Evolutionary conservation across 2,797 vertebrate species (phyloP).

Genomic region (Telmatherina bonti): DNA sequence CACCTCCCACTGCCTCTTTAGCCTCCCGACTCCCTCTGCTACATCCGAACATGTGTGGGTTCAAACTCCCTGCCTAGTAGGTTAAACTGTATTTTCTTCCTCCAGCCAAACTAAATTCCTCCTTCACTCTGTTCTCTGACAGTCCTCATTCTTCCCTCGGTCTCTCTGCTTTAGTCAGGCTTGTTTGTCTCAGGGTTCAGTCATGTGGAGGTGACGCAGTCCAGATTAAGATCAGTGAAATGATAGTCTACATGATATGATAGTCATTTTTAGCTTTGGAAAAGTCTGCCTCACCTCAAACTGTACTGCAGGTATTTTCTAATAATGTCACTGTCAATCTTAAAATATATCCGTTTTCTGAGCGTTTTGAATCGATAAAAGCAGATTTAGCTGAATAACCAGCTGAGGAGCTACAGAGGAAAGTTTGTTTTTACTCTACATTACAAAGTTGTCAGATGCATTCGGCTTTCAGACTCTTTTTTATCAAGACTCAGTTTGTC

Average conservation of each 20-base stretch:
- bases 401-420: not conserved
- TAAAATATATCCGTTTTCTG: constrained; percentile 3
- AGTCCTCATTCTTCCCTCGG: constrained; percentile 9
- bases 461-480: not conserved
- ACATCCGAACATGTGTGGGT: constrained; percentile 19
- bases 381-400: not conserved
- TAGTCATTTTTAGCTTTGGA: constrained; percentile 1
- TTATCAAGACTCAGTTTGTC: no score
- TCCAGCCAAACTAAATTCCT: constrained; percentile 25
- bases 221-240: constrained; percentile 21
- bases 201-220: constrained; percentile 15
- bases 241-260: no score
- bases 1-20: constrained; percentile 37
- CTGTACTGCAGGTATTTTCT: constrained; percentile 1
- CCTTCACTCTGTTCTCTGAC: constrained; percentile 5
- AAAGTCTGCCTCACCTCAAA: not conserved
- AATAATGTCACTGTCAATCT: not conserved
- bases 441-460: not conserved
- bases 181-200: constrained; percentile 14
- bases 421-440: not conserved
- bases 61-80: constrained; percentile 30
- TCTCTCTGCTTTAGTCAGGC: constrained; percentile 19
- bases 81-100: constrained; percentile 23
- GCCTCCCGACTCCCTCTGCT: constrained; percentile 28
- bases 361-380: not conserved